Base-by-base conservation (phyloP, 2,888 invertebrate species). In the Troglohyphantes excavatus region DNA sequence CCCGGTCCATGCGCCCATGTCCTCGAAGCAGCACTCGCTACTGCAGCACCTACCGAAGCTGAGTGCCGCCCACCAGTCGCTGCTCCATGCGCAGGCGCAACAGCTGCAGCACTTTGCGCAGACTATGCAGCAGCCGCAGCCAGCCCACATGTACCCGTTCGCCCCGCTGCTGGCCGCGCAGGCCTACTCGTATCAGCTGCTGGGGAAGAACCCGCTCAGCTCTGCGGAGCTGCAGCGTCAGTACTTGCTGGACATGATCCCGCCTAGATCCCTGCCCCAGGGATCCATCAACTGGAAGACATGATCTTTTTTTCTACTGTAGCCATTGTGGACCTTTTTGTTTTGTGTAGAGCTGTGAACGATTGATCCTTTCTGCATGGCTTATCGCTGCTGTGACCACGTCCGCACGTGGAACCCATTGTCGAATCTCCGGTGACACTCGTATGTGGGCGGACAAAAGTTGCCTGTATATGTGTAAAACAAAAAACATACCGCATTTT, bases 161-260 rank as follows among this genome's bases (percentile, higher is more conserved):
- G 96, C 96, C 43, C 97, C 97, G 68, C 95, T 98, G 79, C 95
- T 97, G 86, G 91, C 90, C 27, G 91, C 93, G 26, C 94, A 94
- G 92, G 94, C 93, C n/a, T 93, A 93, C 91, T 93, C 93, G 92
- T 93, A 93, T 79, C 93, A 94, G 91, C 92, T 93, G 78, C 92
- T 93, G 29, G 92, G 92, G 79, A 91, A 92, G 63, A 85, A 90
- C 68, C 93, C 93, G 19, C 92, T 92, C 83, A 92, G 93, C 79
- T 93, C 93, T 83, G 92, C 93, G 53, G 94, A 94, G 90, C 92
- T 95, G 33, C 98, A 98, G 94, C 95, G 98, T 85, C 98, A 98
- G 95, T 98, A 98, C 95, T 95, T 99, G 93, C 95, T 99, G 91
- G 98, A 99, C 94, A 98, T 99, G 98, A 97, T 98, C 93, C 97